Evolutionary conservation across 2,888 invertebrate genomes (phyloP), one percentile per base, ranked within the genome.

Genomic region (Alloplasta piceator): DNA sequence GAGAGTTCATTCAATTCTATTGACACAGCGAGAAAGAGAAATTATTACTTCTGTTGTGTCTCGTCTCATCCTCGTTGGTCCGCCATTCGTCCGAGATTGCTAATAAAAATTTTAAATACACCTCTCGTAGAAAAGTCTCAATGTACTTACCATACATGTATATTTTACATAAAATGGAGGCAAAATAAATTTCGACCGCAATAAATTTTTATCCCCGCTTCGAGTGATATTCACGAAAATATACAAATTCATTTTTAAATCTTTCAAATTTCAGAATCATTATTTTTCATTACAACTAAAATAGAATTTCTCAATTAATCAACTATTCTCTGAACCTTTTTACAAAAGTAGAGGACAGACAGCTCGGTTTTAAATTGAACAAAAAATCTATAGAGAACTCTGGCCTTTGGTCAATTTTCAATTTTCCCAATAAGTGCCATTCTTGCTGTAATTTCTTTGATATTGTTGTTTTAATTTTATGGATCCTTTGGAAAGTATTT

Each of bases 1-100:
- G 26, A 55, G 80, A 84, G 77, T 80, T 84, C 81, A 77, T 26
- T 26, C 84, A 80, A 74, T 61, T 78, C 63, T 52, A 77, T 73
- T 74, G 67, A 80, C 75, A 73, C 36, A 50, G 63, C 73, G 56
- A 61, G 50, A 72, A 77, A 38, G 16, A 80, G 67, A 58, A 77
- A 73, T 64, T 80, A 75, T 66, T 75, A 64, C 67, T 67, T 43
- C 66, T 55, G n/a, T 63, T 46, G 9, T 38, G 26, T 5, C 41
- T 58, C 50, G 14, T 48, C 55, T 38, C 66, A 26, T 26, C 63
- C 43, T 67, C 38, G 16, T 64, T 50, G 39, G 55, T 10, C n/a
- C 4, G 60, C 39, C 14, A 46, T 80, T 66, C 41, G 46, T 61
- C 46, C 46, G 60, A 50, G 16, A 76, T 72, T 58, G 61, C 76